Percentiles rank a stretch among this genome's conserved stretches.
These are phyloP conservation scores for Cataglyphis cursor DNA, from an alignment of 2,888 invertebrate genomes.

Conservation along the genomic window DNA sequence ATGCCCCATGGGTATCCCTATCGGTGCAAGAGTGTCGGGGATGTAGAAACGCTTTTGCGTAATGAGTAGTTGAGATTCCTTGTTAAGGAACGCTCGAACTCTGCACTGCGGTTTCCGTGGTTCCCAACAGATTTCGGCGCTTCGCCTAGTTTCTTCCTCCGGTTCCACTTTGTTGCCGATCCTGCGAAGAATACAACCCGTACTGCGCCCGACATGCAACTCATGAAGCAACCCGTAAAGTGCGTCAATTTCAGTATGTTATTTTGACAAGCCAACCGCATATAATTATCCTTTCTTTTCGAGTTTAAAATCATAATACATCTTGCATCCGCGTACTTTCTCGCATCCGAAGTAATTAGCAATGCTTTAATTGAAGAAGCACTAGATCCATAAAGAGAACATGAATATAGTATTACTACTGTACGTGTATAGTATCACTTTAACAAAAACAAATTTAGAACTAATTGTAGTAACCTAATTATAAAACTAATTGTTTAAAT, in stretches of 20 bases:
- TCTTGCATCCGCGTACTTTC: neutral
- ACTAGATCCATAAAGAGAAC: neutral
- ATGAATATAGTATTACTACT: neutral
- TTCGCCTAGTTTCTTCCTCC: conserved; percentile 74
- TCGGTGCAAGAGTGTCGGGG: conserved; percentile 57
- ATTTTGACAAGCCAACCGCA: neutral
- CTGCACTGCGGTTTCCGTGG: conserved; percentile 78
- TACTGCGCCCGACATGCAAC: conserved; percentile 12
- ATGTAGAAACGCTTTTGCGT: conserved; percentile 72
- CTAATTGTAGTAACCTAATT: too few species aligned
- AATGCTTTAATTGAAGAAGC: neutral
- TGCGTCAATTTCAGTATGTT: conserved; percentile 22
- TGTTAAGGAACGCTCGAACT: conserved; percentile 77
- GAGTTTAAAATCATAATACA: conserved; percentile 7
- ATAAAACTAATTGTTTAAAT: neutral
- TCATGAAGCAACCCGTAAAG: neutral
- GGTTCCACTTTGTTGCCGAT: conserved; percentile 36
- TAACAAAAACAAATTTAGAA: neutral
- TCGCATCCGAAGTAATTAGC: conserved; percentile 7
- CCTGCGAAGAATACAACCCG: conserved; percentile 6
- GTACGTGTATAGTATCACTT: neutral
- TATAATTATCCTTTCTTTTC: neutral
- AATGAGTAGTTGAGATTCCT: conserved; percentile 79
- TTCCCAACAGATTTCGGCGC: conserved; percentile 76
- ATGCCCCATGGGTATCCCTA: conserved; percentile 65